Base-by-base conservation (phyloP, 2,797 vertebrate species). In the Enoplosus armatus region DNA sequence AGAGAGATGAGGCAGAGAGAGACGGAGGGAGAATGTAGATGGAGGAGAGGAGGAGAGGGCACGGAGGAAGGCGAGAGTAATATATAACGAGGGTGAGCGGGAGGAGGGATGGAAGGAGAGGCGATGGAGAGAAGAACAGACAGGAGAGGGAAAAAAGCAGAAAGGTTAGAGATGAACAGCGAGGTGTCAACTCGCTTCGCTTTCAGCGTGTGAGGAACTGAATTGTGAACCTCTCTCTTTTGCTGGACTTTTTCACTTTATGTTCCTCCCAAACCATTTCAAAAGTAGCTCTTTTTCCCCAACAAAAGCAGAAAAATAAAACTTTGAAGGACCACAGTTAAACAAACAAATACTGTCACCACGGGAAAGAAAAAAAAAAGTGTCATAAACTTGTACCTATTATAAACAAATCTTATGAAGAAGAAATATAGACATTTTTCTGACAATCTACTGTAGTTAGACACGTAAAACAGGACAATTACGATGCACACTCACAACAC, bases 81-180 rank as follows among this genome's bases (percentile, higher is more conserved):
- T 88, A 82, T 83, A 78, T 82, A 88, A 85, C 66, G 77, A 78
- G 68, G 71, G 78, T 81, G 82, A 85, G 64, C 79, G 66, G 77
- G 76, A 78, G 76, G 79, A 79, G 71, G 84, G 66, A 77, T 55
- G 61, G 60, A 76, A 50, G 61, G 51, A 69, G 68, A 68, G 51
- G 56, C 22, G 56, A 87, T 75, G 76, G 75, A 86, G 66, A 74
- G 84, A 77, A 67, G 76, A 89, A 80, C 48, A 85, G 87, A 89
- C 77, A 88, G 79, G 65, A 71, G 81, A 65, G 84, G 75, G n/a
- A n/a, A n/a, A 89, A 74, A 86, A 90, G 84, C 76, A 90, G 79
- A 92, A 83, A 92, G 84, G 89, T 93, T 90, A 92, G 86, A 77
- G 83, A 85, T 1, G 68, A 78, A 61, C 84, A 77, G 63, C 22